These are phyloP conservation scores for Caenorhabditis remanei DNA, from an alignment of 1,140 invertebrate species.

Conservation along the genomic window DNA sequence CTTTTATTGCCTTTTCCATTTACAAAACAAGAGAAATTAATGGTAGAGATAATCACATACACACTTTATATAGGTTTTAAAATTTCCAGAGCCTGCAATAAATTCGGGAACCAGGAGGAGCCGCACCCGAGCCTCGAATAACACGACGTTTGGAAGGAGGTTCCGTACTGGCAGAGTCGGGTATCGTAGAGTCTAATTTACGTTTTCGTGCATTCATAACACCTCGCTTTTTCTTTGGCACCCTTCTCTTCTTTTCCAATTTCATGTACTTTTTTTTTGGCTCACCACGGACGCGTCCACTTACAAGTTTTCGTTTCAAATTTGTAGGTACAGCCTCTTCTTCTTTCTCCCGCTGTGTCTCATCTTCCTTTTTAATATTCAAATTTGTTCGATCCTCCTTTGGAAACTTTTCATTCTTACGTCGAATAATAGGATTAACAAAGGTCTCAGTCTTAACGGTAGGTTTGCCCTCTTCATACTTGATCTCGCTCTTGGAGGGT, in stretches of 20 bases:
- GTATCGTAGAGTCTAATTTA: neutral
- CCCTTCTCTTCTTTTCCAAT: neutral
- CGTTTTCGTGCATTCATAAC: neutral
- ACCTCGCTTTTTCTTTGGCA: neutral
- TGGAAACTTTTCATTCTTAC: no score
- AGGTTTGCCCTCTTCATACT: neutral
- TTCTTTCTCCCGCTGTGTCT: no score
- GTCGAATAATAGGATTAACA: no score
- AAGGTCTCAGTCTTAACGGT: neutral
- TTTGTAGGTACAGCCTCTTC: no score
- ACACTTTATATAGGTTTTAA: neutral
- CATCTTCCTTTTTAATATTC: no score
- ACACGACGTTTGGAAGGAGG: neutral
- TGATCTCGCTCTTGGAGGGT: neutral
- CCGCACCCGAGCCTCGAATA: neutral
- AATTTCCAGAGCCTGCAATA: constrained; percentile 11
- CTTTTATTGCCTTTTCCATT: neutral
- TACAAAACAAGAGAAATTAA: neutral
- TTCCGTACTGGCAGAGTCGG: neutral
- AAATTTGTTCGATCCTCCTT: no score
- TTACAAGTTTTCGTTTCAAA: no score
- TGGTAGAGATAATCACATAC: no score
- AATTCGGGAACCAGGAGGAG: neutral
- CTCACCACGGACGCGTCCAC: neutral
- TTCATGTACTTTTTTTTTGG: neutral